Base-by-base conservation (phyloP, 2,888 invertebrate genomes). In the Morpho deidamia region DNA sequence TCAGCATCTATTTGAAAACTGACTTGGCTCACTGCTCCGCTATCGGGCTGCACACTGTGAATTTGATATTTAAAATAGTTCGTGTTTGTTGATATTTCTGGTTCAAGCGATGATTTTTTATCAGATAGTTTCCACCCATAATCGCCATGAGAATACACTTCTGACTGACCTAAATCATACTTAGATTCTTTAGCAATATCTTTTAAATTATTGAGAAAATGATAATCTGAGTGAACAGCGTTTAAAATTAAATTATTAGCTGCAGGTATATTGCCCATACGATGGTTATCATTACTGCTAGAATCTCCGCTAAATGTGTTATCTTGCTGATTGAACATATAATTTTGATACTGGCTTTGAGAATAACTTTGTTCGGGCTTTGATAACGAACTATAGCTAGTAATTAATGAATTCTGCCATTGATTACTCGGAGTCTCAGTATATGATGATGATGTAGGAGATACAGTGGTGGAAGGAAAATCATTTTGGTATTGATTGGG, bases 91-190 rank as follows among this genome's bases (percentile, higher is more conserved):
- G 75, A 78, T 44, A 65, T 62, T 51, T 85, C 81, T 11, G 74
- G 71, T 42, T 64, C 71, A 41, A 62, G 60, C n/a, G 67, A 59
- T 32, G 78, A 70, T 57, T 82, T 90, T 63, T 82, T 87, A n/a
- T 77, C 81, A 4, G 73, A 69, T 14, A 90, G 53, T 67, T 86
- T 89, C 90, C 90, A 90, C 1, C 90, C 90, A 62, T 81, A 90
- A 61, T 90, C 89, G 9, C 89, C 89, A 51, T 85, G 81, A 0
- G 90, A 85, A 59, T 89, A 90, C 35, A 70, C 62, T 10, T 76
- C 77, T 50, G 74, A 63, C 55, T 81, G 83, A 37, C 70, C 71
- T 7, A 70, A 72, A 60, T 83, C 82, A 48, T 76, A 78, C 42
- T 87, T 84, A 8, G 72, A 55, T 54, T 84, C 83, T 65, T 77